Base-by-base conservation (phyloP, 2,888 invertebrate genomes). In the Amphipyra berbera region DNA sequence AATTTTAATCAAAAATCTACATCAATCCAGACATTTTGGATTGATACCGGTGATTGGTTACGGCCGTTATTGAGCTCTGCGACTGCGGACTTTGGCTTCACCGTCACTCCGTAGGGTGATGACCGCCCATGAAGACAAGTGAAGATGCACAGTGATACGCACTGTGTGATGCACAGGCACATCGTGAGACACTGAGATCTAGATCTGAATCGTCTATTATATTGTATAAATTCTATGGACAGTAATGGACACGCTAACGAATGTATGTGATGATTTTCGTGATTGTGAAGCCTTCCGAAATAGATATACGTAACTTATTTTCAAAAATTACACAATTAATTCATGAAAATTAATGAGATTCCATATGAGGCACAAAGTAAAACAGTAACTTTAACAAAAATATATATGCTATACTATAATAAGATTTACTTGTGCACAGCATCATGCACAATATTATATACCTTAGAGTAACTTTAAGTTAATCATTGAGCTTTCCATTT, bases 401-500 rank as follows among this genome's bases (percentile, higher is more conserved):
- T 88, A 90, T 76, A 79, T 84, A 83, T 77, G 77, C 82, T 87
- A 85, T 83, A 82, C 82, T 89, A 89, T 87, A 86, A 83, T 89
- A 88, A 86, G 74, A 91, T 93, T 92, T 90, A 90, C 88, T 90
- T 90, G 91, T 86, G 90, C 92, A 91, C 84, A 81, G 84, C 80
- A 82, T 81, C 85, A 90, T 88, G 89, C 92, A 92, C 91, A 90
- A 90, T 80, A 86, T 83, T 84, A 83, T 85, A 85, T 88, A 85
- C 82, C 89, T 90, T 91, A 91, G 88, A 91, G 79, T 92, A 92
- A 91, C 89, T 93, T 94, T 93, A 92, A 93, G 91, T 93, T 93
- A 92, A 88, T 87, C 90, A 93, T 94, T 94, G 94, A 94, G 94
- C 94, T 93, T 93, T 91, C 91, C 83, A 91, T 94, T 91, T 93